Conservation (phyloP, 2,888 invertebrate species). For the Andrena trimmerana region DNA sequence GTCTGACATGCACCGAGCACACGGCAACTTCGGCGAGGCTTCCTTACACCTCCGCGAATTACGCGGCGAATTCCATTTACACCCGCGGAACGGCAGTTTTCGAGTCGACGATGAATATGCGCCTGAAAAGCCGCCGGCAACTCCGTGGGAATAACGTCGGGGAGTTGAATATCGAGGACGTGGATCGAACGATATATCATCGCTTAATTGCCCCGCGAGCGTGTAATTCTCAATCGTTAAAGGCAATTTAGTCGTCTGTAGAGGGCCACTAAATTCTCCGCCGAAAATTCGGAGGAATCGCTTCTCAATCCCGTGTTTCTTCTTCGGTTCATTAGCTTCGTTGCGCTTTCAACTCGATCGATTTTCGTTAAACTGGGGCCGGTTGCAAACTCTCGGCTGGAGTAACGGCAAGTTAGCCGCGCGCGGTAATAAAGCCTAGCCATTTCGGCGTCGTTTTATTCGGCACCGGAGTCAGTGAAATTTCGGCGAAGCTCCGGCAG, state of each 20-base stretch:
- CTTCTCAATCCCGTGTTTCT: constrained; percentile 27
- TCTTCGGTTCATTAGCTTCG: constrained; percentile 51
- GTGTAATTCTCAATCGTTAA: constrained; percentile 5
- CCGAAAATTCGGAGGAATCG: constrained; percentile 27
- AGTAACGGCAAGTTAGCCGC: constrained; percentile 50
- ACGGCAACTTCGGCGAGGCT: constrained; percentile 3
- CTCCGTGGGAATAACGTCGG: too few species aligned
- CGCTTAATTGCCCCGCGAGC: neutral
- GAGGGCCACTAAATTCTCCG: constrained; percentile 14
- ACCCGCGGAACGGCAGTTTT: too few species aligned
- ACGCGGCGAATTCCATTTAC: neutral
- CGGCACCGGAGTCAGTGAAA: constrained; percentile 39
- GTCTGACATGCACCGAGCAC: constrained; percentile 19
- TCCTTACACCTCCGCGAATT: constrained; percentile 27
- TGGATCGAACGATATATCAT: neutral
- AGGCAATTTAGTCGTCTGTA: constrained; percentile 1
- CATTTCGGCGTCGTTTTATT: constrained; percentile 45
- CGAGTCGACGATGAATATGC: too few species aligned
- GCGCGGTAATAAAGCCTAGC: constrained; percentile 32
- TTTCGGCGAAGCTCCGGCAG: constrained; percentile 25
- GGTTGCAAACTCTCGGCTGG: constrained; percentile 11
- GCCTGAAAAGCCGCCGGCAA: too few species aligned
- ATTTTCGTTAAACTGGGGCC: constrained; percentile 38
- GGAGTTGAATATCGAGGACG: too few species aligned
- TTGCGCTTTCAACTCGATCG: constrained; percentile 36